Base-by-base conservation (phyloP, 2,113 vertebrate genomes). In the Cyphomyrus discorhynchus region DNA sequence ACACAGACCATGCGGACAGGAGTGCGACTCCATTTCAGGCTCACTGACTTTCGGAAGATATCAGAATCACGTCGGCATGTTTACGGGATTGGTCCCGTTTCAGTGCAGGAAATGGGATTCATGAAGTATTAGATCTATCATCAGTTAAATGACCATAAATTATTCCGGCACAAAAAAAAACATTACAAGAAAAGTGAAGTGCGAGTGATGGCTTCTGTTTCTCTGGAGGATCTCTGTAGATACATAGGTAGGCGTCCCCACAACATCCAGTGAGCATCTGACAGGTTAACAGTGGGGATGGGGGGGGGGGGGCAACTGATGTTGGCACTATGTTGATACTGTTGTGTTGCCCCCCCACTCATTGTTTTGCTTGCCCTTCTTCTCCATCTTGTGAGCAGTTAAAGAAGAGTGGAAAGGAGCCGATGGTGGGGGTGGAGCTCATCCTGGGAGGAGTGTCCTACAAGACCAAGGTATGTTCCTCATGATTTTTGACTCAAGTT, bases 371-470 rank as follows among this genome's bases (percentile, higher is more conserved):
- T 77, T 88, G n/a, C 70, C 47, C 49, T 86, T 88, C 70, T 19
- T 89, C 10, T 93, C 3, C 52, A 70, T 91, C 74, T 53, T 88
- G 6, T 90, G 91, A 91, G 52, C 90, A 99, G 97, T 91, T 97
- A 82, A 97, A 96, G 89, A 99, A 98, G 92, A 97, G 93, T 70
- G 96, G 96, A 91, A 97, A 98, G 90, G 96, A 96, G 27, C 97
- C 97, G 15, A 96, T 94, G 58, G 93, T 94, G 19, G 97, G 95
- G 0, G 95, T 93, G n/a, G 96, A 95, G 90, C 90, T 98, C 70
- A 85, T 92, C 1, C 93, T 97, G 27, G 96, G 95, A 89, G 93
- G 94, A 0, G 70, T 92, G 39, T 94, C 95, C 13, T 90, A 95
- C 92, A 97, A 94, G 93, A 98, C 96, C 77, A 98, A 98, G 96